Evolutionary conservation across 1,140 invertebrate species (phyloP).

Genomic region (Xylocopa sonorina): DNA sequence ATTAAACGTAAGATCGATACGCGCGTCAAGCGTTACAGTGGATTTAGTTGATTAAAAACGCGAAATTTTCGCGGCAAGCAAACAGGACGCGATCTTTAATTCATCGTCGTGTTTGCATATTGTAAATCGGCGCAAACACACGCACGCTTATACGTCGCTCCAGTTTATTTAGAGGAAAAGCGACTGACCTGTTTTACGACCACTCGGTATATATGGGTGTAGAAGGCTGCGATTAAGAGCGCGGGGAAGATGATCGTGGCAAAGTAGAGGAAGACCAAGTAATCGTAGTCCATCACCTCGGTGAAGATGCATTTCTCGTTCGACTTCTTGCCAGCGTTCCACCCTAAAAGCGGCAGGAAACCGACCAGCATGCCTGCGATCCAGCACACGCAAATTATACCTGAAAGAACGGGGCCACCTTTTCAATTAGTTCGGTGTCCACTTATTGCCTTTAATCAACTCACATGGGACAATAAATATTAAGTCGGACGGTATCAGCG

Average conservation of each 20-base stretch:
- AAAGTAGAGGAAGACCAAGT: constrained; percentile 93
- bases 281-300: constrained; percentile 93
- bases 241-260: constrained; percentile 94
- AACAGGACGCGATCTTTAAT: constrained; percentile 9
- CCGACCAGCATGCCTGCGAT: constrained; percentile 90
- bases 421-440: neutral
- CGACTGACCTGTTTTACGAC: constrained; percentile 91
- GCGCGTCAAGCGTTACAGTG: neutral
- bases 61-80: neutral
- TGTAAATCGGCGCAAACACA: no score
- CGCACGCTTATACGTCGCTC: neutral
- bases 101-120: constrained; percentile 22
- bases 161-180: constrained; percentile 6
- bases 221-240: constrained; percentile 91
- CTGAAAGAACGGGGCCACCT: constrained; percentile 81
- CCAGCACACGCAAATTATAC: constrained; percentile 93
- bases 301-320: constrained; percentile 89
- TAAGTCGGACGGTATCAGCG: no score
- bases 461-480: neutral
- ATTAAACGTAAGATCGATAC: neutral
- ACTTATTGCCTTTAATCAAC: neutral
- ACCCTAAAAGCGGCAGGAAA: constrained; percentile 92
- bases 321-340: constrained; percentile 86
- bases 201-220: constrained; percentile 93
- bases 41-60: neutral